Base-by-base conservation (phyloP, 2,797 vertebrate genomes). In the Poecilia wingei region DNA sequence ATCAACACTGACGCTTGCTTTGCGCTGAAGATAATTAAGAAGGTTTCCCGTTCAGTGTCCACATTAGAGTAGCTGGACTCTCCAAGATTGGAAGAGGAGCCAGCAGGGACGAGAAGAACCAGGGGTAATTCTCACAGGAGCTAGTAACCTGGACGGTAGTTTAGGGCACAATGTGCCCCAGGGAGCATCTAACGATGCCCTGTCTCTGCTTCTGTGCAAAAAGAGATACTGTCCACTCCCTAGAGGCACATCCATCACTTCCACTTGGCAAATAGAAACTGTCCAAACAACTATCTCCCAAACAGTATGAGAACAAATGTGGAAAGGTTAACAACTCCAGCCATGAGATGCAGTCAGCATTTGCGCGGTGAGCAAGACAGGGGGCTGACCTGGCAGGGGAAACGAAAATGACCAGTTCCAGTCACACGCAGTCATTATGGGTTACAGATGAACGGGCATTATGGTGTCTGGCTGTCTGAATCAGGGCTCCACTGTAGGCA, bases 381-480 rank as follows among this genome's bases (percentile, higher is more conserved):
- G 86, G 78, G 88, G 82, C 87, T 88, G 85, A 92, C 87, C 80
- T 92, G 94, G 92, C 91, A 93, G 82, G 45, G 86, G 92, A 91
- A 93, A 90, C 22, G 83, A 90, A 94, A 94, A 94, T 94, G 93
- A 92, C 93, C 93, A 82, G 93, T 93, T 94, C 83, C 88, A 92
- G 81, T 89, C 91, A 88, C 90, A 94, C 90, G 91, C 91, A 74
- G 91, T 94, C 88, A 94, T 94, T 94, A 92, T 90, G 90, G 94
- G 88, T 92, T 92, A 88, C 89, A 93, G 90, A 93, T 91, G 90
- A 91, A 90, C 92, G 92, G 93, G 91, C 91, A 94, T 95, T 94
- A 95, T 92, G 91, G 92, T 94, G 94, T 94, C 94, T 94, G 93
- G 91, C 91, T 87, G 91, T 93, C 92, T 94, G 91, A 91, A 91